phyloP scores from a whole-genome alignment of 1,140 invertebrate genomes.

The Phymastichus coffea region DNA sequence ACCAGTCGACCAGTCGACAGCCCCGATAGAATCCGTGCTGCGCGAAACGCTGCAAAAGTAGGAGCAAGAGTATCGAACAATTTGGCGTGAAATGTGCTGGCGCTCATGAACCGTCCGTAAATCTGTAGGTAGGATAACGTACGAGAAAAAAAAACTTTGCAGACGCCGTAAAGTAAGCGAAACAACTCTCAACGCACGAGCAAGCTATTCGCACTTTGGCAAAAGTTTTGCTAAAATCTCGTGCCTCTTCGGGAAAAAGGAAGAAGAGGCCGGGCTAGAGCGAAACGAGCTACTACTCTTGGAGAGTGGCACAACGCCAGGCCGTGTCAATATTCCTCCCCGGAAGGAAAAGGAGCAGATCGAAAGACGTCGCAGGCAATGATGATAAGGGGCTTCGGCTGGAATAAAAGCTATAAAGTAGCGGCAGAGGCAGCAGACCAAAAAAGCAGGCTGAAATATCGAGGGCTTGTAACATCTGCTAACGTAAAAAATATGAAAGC shows the following conservation, averaged over 20 bases:
- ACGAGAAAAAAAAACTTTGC: no score
- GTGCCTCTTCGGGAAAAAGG: not conserved
- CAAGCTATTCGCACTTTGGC: slow-evolving; percentile 3
- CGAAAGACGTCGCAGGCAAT: slow-evolving; percentile 17
- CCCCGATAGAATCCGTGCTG: no score
- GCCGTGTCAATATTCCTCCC: slow-evolving; percentile 22
- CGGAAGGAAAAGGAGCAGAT: not conserved
- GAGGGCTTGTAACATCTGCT: slow-evolving; percentile 24
- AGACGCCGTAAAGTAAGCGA: not conserved
- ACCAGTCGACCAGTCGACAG: no score
- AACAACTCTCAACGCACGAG: slow-evolving; percentile 21
- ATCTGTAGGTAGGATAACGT: no score
- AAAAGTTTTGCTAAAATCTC: slow-evolving; percentile 1
- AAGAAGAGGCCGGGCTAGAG: not conserved
- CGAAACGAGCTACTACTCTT: not conserved
- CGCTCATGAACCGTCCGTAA: no score
- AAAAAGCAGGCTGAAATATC: no score
- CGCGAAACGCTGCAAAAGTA: no score
- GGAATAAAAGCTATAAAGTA: not conserved
- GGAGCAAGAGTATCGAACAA: no score
- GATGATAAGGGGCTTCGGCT: not conserved
- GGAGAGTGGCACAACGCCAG: slow-evolving; percentile 17
- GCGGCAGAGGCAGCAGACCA: not conserved
- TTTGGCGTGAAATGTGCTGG: no score
- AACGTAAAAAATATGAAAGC: slow-evolving; percentile 19